Evolutionary conservation across 2,888 invertebrate genomes (phyloP).

Genomic region (Synergus itoensis): DNA sequence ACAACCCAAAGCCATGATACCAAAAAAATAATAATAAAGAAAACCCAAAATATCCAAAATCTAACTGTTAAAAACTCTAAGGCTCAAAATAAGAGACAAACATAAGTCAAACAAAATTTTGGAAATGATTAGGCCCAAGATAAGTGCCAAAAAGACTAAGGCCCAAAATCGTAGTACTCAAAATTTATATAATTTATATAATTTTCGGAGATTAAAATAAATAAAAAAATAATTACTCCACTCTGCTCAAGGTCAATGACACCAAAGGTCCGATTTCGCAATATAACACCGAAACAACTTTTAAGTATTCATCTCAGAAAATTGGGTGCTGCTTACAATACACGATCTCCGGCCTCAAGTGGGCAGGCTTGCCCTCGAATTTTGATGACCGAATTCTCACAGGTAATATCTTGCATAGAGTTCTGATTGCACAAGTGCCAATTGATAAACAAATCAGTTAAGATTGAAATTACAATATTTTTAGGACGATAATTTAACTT

Average conservation of each 20-base stretch:
- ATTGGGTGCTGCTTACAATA: not conserved
- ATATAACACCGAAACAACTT: not conserved
- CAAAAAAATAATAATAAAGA: too few species aligned
- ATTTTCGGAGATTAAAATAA: not conserved
- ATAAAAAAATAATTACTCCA: not conserved
- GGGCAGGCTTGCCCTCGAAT: constrained; percentile 2
- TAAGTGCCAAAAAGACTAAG: too few species aligned
- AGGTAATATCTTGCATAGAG: not conserved
- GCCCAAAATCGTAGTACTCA: too few species aligned
- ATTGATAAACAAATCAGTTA: not conserved
- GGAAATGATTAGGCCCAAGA: too few species aligned
- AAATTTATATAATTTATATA: not conserved
- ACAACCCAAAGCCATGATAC: too few species aligned
- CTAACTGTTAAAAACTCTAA: too few species aligned
- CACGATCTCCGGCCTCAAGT: not conserved
- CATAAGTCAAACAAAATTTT: too few species aligned
- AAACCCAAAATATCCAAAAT: too few species aligned
- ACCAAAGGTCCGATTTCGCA: not conserved
- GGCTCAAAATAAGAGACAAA: too few species aligned
- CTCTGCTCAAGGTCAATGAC: not conserved
- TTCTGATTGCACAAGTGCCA: not conserved
- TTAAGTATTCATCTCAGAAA: constrained; percentile 11
- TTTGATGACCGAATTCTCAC: not conserved
- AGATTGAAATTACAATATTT: not conserved
- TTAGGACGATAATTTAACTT: not conserved